A percentile compares a stretch with the other conserved stretches of the same genome.
Conservation (phyloP, 2,888 invertebrate species). For the Plebejus melissa region DNA sequence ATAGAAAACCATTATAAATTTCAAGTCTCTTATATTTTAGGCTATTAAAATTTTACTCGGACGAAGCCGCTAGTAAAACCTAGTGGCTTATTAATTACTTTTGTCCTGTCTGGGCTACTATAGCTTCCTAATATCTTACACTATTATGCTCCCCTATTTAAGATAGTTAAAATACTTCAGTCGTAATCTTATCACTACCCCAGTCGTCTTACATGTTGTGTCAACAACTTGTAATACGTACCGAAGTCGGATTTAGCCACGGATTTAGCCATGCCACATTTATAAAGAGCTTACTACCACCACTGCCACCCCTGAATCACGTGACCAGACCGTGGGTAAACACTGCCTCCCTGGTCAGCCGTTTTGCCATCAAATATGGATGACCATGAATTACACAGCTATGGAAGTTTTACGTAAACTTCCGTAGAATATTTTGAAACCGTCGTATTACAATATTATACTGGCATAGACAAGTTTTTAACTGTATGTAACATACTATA, state of each 20-base stretch:
- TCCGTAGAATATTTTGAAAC: too few relatives aligned
- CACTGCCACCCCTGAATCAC: background rate
- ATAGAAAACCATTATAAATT: too few relatives aligned
- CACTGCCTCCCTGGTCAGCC: background rate
- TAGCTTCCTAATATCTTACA: too few relatives aligned
- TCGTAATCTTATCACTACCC: background rate
- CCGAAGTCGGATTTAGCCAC: background rate
- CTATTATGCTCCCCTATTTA: too few relatives aligned
- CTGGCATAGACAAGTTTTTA: too few relatives aligned
- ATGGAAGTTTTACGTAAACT: background rate
- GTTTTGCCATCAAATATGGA: background rate
- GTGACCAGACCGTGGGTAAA: slow-evolving; percentile 9
- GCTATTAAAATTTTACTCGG: too few relatives aligned
- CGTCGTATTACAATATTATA: too few relatives aligned
- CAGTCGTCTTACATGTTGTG: background rate
- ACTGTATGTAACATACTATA: too few relatives aligned
- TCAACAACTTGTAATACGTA: background rate
- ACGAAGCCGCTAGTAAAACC: too few relatives aligned
- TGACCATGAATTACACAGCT: background rate
- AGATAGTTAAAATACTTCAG: background rate
- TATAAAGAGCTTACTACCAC: background rate
- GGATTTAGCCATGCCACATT: background rate
- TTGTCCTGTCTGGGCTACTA: too few relatives aligned
- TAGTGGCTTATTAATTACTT: too few relatives aligned
- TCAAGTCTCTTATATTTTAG: too few relatives aligned